These are phyloP conservation scores for Antheraea assamensis DNA, from an alignment of 2,888 invertebrate species.

Conservation along the genomic window DNA sequence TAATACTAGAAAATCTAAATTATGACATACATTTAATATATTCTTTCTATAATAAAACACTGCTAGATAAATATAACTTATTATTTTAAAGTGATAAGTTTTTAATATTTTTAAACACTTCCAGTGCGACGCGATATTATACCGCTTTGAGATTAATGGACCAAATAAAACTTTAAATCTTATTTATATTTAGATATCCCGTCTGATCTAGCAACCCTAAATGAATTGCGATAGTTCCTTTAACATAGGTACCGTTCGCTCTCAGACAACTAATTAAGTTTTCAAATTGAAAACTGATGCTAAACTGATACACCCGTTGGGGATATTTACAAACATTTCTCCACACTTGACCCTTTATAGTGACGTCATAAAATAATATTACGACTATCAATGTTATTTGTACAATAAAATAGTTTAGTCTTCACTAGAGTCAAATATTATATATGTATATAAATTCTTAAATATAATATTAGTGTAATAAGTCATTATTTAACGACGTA, in stretches of 20 bases:
- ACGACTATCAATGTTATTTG: neutral
- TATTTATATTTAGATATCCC: neutral
- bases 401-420: neutral
- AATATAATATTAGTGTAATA: too few species aligned
- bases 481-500: too few species aligned
- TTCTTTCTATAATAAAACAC: neutral
- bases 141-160: neutral
- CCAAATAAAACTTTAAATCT: neutral
- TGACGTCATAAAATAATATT: neutral
- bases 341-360: neutral
- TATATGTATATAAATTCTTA: too few species aligned
- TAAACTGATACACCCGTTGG: neutral
- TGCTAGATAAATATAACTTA: neutral
- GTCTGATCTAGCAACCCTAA: neutral
- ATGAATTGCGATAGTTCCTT: slow-evolving; percentile 7
- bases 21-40: too few species aligned
- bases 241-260: neutral
- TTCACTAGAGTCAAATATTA: neutral
- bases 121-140: too few species aligned
- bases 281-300: neutral
- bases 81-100: too few species aligned
- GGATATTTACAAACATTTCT: neutral
- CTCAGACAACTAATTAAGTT: slow-evolving; percentile 11
- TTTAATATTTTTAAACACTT: too few species aligned
- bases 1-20: too few species aligned